Evolutionary conservation across 2,888 invertebrate genomes (phyloP).

Genomic region (Aromia moschata): DNA sequence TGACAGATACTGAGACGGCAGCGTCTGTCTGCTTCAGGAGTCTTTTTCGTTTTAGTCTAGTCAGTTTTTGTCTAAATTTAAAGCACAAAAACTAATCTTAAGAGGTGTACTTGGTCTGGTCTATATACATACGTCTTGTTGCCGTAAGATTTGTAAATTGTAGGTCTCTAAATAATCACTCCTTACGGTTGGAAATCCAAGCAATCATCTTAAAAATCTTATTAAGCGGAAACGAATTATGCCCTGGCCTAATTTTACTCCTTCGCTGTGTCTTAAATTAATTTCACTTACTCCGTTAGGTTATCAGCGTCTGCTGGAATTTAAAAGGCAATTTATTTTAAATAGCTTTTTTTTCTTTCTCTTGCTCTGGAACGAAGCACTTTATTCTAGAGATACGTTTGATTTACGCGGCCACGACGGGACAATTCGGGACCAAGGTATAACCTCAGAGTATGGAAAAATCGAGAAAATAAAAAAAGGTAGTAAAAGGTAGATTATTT

Average conservation of each 20-base stretch:
- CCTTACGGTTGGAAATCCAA: slow-evolving; percentile 29
- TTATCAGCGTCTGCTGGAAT: slow-evolving; percentile 32
- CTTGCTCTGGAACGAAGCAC: not conserved
- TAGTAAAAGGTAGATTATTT: too few species aligned
- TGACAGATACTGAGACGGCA: too few species aligned
- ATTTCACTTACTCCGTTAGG: slow-evolving; percentile 26
- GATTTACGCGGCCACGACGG: not conserved
- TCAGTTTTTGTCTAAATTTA: too few species aligned
- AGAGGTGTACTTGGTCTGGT: too few species aligned
- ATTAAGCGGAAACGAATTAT: slow-evolving; percentile 33
- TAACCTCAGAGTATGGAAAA: slow-evolving; percentile 4
- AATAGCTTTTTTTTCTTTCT: slow-evolving; percentile 20
- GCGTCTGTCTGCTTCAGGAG: too few species aligned
- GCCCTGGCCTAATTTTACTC: slow-evolving; percentile 28
- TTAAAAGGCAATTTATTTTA: slow-evolving; percentile 35
- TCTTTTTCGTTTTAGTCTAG: too few species aligned
- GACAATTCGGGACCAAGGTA: not conserved
- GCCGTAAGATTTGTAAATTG: slow-evolving; percentile 20
- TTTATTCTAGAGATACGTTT: not conserved
- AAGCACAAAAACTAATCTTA: too few species aligned
- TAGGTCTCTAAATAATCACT: slow-evolving; percentile 21
- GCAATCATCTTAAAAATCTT: slow-evolving; percentile 34
- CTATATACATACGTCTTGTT: too few species aligned
- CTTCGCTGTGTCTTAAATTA: slow-evolving; percentile 30
- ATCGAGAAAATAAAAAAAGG: too few species aligned